These are phyloP conservation scores for Speoplatyrhinus poulsoni DNA, from an alignment of 2,113 vertebrate species.

Conservation along the genomic window DNA sequence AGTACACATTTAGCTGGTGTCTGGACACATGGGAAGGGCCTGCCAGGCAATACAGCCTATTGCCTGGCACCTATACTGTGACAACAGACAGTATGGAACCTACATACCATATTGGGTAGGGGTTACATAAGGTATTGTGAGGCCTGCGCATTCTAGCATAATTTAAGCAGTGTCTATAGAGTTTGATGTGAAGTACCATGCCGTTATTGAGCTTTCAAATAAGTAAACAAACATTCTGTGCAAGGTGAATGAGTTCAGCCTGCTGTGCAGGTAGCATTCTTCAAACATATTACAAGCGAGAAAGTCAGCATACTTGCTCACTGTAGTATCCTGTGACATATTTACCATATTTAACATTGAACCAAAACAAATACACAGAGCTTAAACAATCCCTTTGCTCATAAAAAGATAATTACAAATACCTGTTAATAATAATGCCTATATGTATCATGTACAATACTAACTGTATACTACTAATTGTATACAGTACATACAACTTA, in stretches of 20 bases:
- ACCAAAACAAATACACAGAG: too few relatives aligned
- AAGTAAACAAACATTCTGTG: constrained; percentile 43
- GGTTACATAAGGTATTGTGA: background rate
- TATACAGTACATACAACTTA: background rate
- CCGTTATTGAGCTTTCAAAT: constrained; percentile 37
- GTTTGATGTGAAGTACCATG: too few relatives aligned
- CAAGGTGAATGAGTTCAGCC: constrained; percentile 44
- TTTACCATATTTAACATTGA: background rate
- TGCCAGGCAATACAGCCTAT: background rate
- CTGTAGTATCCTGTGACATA: constrained; percentile 1
- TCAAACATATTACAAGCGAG: constrained; percentile 49
- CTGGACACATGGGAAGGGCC: constrained; percentile 41
- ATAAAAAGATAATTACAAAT: too few relatives aligned
- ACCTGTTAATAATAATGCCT: too few relatives aligned
- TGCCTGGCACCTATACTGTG: background rate
- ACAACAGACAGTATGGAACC: background rate
- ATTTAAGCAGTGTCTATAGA: background rate
- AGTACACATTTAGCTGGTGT: constrained; percentile 67
- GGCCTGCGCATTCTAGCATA: background rate
- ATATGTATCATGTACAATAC: too few relatives aligned
- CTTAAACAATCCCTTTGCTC: too few relatives aligned
- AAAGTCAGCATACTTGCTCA: constrained; percentile 28
- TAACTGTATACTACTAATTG: too few relatives aligned
- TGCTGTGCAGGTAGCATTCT: constrained; percentile 72
- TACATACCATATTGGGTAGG: background rate